phyloP scores from a whole-genome alignment of 2,113 vertebrate genomes.

The Turdus rufiventris region DNA sequence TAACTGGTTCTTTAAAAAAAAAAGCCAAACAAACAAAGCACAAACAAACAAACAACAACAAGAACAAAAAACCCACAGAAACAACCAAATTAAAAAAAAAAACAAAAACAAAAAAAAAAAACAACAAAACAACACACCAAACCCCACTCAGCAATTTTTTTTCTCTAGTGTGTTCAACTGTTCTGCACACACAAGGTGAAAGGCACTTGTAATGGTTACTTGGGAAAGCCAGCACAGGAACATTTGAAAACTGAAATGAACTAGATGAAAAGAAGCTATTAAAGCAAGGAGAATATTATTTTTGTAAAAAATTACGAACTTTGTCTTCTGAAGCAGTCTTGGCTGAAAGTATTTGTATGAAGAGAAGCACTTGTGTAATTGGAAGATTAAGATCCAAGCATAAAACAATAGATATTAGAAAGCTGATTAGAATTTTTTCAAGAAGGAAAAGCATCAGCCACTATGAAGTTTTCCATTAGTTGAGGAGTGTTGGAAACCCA shows the following conservation, averaged over 20 bases:
- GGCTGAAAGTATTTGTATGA: not conserved
- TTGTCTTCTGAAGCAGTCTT: not conserved
- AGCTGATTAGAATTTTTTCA: not conserved
- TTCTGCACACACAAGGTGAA: not conserved
- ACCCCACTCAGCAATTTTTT: not conserved
- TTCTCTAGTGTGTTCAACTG: not conserved
- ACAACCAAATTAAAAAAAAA: not conserved
- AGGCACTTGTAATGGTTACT: not conserved
- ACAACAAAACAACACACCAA: too few species aligned
- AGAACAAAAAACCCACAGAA: not conserved
- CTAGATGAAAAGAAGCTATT: not conserved
- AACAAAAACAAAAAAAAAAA: accelerated
- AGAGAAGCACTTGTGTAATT: not conserved
- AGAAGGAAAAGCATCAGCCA: not conserved
- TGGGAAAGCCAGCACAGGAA: not conserved
- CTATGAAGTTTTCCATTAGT: not conserved
- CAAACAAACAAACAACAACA: not conserved
- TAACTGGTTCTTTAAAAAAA: not conserved
- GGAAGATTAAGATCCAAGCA: not conserved
- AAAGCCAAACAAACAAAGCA: not conserved
- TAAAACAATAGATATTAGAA: not conserved
- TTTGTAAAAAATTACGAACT: not conserved
- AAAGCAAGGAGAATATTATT: not conserved
- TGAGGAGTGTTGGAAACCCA: not conserved
- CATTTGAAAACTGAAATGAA: not conserved